Percentiles rank a stretch among this genome's conserved stretches.
Conservation (phyloP, 2,888 invertebrate species). For the Leptinotarsa haldemani region DNA sequence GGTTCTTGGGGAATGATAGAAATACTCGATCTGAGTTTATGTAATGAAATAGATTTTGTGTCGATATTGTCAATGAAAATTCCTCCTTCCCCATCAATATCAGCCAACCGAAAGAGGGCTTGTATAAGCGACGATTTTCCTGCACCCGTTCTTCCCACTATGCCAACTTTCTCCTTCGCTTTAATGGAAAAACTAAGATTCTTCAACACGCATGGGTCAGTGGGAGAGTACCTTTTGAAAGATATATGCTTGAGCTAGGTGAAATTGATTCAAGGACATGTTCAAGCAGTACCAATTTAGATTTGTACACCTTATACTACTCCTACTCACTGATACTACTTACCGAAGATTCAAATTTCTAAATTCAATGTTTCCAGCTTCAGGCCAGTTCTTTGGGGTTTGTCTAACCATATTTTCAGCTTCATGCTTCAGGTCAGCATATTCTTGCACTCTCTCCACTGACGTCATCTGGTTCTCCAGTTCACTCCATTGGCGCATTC, state of each 20-base stretch:
- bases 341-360: constrained; percentile 71
- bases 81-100: constrained; percentile 73
- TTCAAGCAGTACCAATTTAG: neutral
- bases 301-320: neutral
- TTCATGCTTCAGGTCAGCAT: constrained; percentile 77
- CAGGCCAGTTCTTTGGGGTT: constrained; percentile 79
- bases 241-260: neutral
- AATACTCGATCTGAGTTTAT: constrained; percentile 79
- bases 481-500: constrained; percentile 72
- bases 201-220: constrained; percentile 80
- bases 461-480: constrained; percentile 84
- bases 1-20: constrained; percentile 90
- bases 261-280: neutral
- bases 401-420: constrained; percentile 43
- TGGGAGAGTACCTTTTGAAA: constrained; percentile 72
- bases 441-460: constrained; percentile 89
- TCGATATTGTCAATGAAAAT: constrained; percentile 84
- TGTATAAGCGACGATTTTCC: constrained; percentile 83
- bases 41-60: constrained; percentile 75
- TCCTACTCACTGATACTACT: neutral
- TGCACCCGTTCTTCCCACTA: constrained; percentile 86
- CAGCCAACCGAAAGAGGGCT: constrained; percentile 83
- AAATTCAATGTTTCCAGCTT: constrained; percentile 76
- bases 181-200: constrained; percentile 75
- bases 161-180: constrained; percentile 78